phyloP scores from a whole-genome alignment of 2,888 invertebrate species.

The Teleogryllus oceanicus region DNA sequence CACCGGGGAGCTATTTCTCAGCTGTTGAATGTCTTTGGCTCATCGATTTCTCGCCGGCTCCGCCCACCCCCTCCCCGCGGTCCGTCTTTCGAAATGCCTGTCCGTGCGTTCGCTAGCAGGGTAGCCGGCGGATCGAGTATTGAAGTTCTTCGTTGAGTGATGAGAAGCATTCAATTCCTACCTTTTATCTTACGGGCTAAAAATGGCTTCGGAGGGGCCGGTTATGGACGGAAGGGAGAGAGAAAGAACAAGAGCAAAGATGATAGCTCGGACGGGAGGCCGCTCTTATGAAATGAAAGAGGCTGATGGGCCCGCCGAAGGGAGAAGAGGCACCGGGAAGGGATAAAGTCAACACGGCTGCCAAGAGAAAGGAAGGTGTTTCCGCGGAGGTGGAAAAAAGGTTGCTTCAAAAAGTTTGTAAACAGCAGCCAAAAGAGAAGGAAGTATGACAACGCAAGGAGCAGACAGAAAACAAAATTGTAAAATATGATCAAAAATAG shows the following conservation, averaged over 20 bases:
- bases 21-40: too few relatives aligned
- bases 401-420: not conserved
- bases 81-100: not conserved
- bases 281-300: conserved; percentile 18
- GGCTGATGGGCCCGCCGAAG: not conserved
- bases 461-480: too few relatives aligned
- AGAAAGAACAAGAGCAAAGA: not conserved
- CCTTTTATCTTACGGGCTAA: conserved; percentile 18
- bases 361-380: not conserved
- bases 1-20: too few relatives aligned
- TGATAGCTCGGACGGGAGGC: not conserved
- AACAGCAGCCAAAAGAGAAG: too few relatives aligned
- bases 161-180: conserved; percentile 2
- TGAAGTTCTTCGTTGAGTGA: conserved; percentile 18
- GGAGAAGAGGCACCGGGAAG: conserved; percentile 1
- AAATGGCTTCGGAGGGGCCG: not conserved
- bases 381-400: not conserved
- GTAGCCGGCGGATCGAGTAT: not conserved
- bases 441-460: too few relatives aligned
- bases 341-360: too few relatives aligned
- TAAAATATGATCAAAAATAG: too few relatives aligned
- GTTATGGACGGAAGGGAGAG: not conserved
- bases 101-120: too few relatives aligned
- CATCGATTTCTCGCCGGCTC: too few relatives aligned
- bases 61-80: not conserved